Percentiles rank a stretch among this genome's conserved stretches.
These are phyloP conservation scores for Philopedon plagiatum DNA, from an alignment of 2,888 invertebrate genomes.

Conservation along the genomic window DNA sequence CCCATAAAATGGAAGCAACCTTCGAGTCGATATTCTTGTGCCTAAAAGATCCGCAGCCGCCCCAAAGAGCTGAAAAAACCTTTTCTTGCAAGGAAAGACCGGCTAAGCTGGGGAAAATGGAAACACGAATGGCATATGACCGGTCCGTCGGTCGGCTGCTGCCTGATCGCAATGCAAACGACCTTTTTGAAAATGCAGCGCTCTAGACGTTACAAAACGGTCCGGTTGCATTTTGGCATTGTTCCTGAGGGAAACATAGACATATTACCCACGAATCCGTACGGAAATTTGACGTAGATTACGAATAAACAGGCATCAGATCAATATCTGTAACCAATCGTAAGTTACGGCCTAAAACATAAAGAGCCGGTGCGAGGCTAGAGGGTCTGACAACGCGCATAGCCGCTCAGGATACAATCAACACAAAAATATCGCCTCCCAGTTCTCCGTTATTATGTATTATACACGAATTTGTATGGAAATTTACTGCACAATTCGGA, in stretches of 20 bases:
- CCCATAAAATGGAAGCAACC: constrained; percentile 65
- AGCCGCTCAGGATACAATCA: constrained; percentile 55
- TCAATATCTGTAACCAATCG: constrained; percentile 67
- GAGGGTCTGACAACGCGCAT: constrained; percentile 55
- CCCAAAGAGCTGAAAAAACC: not conserved
- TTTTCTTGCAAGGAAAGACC: not conserved
- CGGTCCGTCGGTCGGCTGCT: not conserved
- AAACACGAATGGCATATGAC: not conserved
- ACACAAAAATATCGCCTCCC: constrained; percentile 56
- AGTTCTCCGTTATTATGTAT: constrained; percentile 61
- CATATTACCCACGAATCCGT: constrained; percentile 52
- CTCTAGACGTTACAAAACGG: constrained; percentile 13
- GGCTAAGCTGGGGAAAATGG: not conserved
- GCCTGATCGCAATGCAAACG: constrained; percentile 8
- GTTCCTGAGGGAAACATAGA: constrained; percentile 48
- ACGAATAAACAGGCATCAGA: constrained; percentile 65
- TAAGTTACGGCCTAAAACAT: constrained; percentile 65
- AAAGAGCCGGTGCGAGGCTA: constrained; percentile 59
- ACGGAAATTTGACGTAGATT: constrained; percentile 64
- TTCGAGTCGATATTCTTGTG: constrained; percentile 62
- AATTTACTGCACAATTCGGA: constrained; percentile 66
- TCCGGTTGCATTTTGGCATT: constrained; percentile 43
- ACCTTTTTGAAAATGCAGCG: constrained; percentile 18
- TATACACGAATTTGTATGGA: constrained; percentile 66
- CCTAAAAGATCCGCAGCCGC: constrained; percentile 31